Evolutionary conservation across 2,797 vertebrate species (phyloP), one percentile per base, ranked within the genome.

Genomic region (Diplodus sargus): DNA sequence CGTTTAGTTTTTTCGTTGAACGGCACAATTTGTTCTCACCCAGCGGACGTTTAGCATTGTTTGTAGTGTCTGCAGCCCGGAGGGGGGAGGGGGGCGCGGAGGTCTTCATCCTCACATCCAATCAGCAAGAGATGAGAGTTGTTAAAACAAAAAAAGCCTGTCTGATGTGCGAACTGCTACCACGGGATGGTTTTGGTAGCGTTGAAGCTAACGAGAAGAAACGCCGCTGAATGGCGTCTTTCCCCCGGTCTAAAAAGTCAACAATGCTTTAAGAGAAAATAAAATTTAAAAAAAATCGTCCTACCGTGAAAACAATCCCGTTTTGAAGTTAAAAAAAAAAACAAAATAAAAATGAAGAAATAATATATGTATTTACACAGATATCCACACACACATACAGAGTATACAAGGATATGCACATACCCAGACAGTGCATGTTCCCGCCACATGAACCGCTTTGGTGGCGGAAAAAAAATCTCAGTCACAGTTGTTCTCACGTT

Each of bases 331-430:
- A 73, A 28, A 47, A n/a, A 78, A 34, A 28, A 28, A 83, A 61
- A 74, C 22, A 34, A 76, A 81, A 62, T 30, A 51, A 68, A 74
- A 90, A 69, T 16, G 30, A 56, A 72, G 61, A 78, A 87, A 83
- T 43, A 76, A 87, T 74, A 82, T 74, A 81, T 82, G 83, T 87
- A 93, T 91, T 85, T 92, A 90, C 86, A 91, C 75, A 81, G 62
- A 84, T 76, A 90, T 85, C 28, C 82, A 87, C 49, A 87, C 52
- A 28, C 28, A 89, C 81, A 86, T 73, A 85, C 57, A 88, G 72
- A 74, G 69, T 68, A 82, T 42, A 76, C 74, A 67, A 63, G 22
- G 64, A 72, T 76, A 67, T 68, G 76, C 56, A 86, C 70, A 87
- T 61, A 82, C 51, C 72, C 69, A 72, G 30, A 85, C 80, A 87